A percentile compares a stretch with the other conserved stretches of the same genome.
Evolutionary conservation across 2,797 vertebrate species (phyloP).

Genomic region (Phrynocephalus forsythii): DNA sequence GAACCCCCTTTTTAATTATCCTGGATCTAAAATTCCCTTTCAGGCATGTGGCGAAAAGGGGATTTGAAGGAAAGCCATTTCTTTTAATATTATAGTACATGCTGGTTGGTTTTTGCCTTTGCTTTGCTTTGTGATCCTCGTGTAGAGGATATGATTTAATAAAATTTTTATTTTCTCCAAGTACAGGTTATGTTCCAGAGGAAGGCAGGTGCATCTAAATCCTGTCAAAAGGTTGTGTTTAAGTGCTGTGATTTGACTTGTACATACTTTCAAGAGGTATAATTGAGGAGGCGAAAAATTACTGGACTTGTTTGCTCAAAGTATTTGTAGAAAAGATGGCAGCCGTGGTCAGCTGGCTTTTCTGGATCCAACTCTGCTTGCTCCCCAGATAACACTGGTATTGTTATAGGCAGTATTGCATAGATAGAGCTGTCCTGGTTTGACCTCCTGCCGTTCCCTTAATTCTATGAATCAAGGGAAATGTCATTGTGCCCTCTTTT

Average conservation of each 20-base stretch:
- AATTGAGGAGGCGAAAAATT: neutral
- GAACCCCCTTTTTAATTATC: slow-evolving; percentile 12
- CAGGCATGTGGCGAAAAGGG: neutral
- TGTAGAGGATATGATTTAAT: neutral
- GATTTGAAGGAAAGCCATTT: neutral
- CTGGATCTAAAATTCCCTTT: neutral
- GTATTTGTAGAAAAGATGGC: neutral
- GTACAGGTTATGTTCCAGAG: neutral
- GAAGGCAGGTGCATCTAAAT: neutral
- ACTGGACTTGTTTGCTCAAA: neutral
- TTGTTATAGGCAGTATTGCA: neutral
- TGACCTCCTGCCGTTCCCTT: neutral
- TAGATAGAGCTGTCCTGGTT: neutral
- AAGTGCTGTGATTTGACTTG: neutral
- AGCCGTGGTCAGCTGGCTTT: neutral
- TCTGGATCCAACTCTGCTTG: neutral
- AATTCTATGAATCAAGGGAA: neutral
- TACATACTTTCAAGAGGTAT: neutral
- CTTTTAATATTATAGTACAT: neutral
- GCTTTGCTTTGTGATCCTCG: neutral
- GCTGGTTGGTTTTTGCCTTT: neutral
- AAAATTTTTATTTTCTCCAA: neutral
- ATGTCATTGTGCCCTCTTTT: neutral
- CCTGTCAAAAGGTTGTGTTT: neutral
- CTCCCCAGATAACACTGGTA: neutral